Evolutionary conservation across 2,797 vertebrate genomes (phyloP).

Genomic region (Pangasius larnaudii): DNA sequence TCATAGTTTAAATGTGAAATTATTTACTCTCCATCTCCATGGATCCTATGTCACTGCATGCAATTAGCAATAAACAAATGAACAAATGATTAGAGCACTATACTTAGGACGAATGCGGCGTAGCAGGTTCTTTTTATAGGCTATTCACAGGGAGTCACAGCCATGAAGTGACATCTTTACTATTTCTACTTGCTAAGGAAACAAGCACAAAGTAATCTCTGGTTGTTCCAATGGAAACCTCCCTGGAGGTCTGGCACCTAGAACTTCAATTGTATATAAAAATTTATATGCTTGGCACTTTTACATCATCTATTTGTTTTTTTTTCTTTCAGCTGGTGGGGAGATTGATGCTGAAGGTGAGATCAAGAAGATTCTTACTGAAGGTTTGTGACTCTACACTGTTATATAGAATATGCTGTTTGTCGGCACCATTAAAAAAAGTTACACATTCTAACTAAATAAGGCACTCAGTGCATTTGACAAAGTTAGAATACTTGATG

Average conservation of each 20-base stretch:
- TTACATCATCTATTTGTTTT: background rate
- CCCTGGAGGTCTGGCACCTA: background rate
- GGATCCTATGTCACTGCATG: background rate
- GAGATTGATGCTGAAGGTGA: conserved; percentile 70
- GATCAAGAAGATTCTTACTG: conserved; percentile 73
- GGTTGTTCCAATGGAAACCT: background rate
- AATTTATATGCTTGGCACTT: background rate
- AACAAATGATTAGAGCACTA: background rate
- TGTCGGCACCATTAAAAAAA: background rate
- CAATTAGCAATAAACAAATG: background rate
- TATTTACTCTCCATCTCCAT: background rate
- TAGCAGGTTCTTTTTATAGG: background rate
- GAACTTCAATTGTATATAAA: background rate
- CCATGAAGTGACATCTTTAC: background rate
- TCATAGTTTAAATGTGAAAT: background rate
- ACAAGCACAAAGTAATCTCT: background rate
- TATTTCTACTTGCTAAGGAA: background rate
- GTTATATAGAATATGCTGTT: background rate
- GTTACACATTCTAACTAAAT: background rate
- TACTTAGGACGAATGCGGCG: background rate
- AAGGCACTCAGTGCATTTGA: background rate
- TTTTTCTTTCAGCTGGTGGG: conserved; percentile 39
- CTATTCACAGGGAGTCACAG: background rate
- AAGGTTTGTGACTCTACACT: conserved; percentile 73
- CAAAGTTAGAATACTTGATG: background rate